Percentiles rank a stretch among this genome's conserved stretches.
phyloP scores from a whole-genome alignment of 2,888 invertebrate species.

The Lepidonotus clava region DNA sequence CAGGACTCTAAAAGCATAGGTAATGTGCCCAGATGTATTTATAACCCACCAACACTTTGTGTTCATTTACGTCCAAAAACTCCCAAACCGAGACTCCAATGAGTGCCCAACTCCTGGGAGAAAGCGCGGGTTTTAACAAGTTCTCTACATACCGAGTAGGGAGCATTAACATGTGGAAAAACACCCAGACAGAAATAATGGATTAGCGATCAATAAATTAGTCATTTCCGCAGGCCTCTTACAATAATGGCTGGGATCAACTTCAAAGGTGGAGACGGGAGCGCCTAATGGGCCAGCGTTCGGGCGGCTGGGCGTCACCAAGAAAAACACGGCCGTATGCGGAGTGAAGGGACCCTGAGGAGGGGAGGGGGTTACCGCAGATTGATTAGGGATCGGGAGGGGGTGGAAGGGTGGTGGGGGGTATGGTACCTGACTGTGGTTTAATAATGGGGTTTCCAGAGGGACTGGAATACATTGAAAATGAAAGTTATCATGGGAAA shows the following conservation, averaged over 20 bases:
- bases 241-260: neutral
- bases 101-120: neutral
- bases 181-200: neutral
- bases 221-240: neutral
- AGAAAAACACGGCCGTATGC: too few relatives aligned
- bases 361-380: too few relatives aligned
- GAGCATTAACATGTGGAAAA: neutral
- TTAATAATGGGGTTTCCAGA: too few relatives aligned
- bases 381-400: too few relatives aligned
- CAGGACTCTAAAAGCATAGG: too few relatives aligned
- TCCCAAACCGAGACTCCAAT: neutral
- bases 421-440: too few relatives aligned
- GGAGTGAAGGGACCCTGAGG: too few relatives aligned
- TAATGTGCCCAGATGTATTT: too few relatives aligned
- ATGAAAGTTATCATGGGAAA: too few relatives aligned
- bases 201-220: neutral
- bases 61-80: neutral
- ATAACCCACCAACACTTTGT: neutral
- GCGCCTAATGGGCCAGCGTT: neutral
- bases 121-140: neutral
- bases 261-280: neutral
- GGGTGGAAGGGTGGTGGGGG: too few relatives aligned
- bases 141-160: neutral
- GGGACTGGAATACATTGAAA: too few relatives aligned
- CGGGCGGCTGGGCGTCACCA: too few relatives aligned